Percentiles rank a stretch among this genome's conserved stretches.
Evolutionary conservation across 2,797 vertebrate species (phyloP).

Genomic region (Yasuhikotakia modesta): DNA sequence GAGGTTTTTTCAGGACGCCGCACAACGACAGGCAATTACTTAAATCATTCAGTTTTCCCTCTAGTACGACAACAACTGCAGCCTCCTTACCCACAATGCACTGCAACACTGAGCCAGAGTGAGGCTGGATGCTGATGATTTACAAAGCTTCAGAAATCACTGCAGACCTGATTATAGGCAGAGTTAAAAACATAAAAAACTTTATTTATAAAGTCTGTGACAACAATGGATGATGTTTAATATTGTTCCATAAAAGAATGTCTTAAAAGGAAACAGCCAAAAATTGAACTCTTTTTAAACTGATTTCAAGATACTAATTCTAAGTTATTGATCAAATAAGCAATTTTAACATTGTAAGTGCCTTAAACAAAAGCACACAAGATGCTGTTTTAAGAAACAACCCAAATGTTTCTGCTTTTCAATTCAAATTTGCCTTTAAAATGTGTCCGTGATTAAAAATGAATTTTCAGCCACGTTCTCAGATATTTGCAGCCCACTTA

Average conservation of each 20-base stretch:
- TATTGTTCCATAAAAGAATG: no score
- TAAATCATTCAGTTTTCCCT: conserved; percentile 25
- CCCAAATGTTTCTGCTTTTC: no score
- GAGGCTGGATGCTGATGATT: not conserved
- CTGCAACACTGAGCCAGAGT: not conserved
- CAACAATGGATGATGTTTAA: not conserved
- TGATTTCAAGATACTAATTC: no score
- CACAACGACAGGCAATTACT: conserved; percentile 38
- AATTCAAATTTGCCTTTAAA: no score
- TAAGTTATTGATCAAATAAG: no score
- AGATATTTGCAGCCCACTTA: not conserved
- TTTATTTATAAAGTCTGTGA: not conserved
- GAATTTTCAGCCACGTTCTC: no score
- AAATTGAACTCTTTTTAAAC: no score
- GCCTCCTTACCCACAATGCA: conserved; percentile 22
- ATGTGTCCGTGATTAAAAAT: no score
- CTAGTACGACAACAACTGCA: conserved; percentile 28
- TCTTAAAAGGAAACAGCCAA: no score
- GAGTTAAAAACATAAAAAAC: not conserved
- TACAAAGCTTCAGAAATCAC: not conserved
- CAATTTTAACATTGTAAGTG: no score
- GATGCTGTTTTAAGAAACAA: no score
- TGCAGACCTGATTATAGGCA: not conserved
- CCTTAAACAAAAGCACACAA: no score
- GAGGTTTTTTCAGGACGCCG: conserved; percentile 1